Evolutionary conservation across 2,797 vertebrate species (phyloP), one percentile per base, ranked within the genome.

Genomic region (Sitta carolinensis): DNA sequence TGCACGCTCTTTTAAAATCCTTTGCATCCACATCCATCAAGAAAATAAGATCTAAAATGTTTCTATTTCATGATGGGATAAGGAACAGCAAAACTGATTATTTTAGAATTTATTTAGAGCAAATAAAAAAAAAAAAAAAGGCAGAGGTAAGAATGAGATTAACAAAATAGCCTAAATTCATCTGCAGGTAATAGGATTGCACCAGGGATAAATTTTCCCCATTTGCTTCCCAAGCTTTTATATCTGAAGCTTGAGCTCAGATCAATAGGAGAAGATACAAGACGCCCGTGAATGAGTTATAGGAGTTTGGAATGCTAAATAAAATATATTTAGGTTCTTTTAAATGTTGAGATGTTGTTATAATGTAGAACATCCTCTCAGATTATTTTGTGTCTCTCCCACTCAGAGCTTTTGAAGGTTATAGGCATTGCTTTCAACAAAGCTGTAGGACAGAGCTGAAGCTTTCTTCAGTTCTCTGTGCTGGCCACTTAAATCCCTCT

Each of bases 391-490:
- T 14, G 4, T 38, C 21, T 62, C 17, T 63, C 10, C 7, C 54
- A 4, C 84, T 86, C 54, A 38, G 76, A 62, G 57, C 36, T 93
- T 92, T 34, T 89, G 78, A 82, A 94, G 86, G 78, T 86, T 86
- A 77, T 17, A 69, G 90, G 45, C 52, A 17, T 83, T 77, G 73
- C 51, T 94, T 95, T 91, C 83, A 86, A 32, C 84, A 79, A 73
- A 89, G 50, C 62, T 93, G 51, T 73, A 70, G 79, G 67, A 90
- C 73, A 30, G 50, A 70, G 72, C 23, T 93, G 63, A 80, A 78
- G 19, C 32, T 66, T 89, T 74, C 23, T 54, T 61, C 61, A 21
- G 27, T 66, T 76, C 36, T 88, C 16, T 16, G 0, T 57, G 69
- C 69, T 84, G 63, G 40, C 16, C 89, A 72, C 34, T n/a, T 38